phyloP scores from a whole-genome alignment of 2,797 vertebrate genomes.

The Protonibea diacanthus region DNA sequence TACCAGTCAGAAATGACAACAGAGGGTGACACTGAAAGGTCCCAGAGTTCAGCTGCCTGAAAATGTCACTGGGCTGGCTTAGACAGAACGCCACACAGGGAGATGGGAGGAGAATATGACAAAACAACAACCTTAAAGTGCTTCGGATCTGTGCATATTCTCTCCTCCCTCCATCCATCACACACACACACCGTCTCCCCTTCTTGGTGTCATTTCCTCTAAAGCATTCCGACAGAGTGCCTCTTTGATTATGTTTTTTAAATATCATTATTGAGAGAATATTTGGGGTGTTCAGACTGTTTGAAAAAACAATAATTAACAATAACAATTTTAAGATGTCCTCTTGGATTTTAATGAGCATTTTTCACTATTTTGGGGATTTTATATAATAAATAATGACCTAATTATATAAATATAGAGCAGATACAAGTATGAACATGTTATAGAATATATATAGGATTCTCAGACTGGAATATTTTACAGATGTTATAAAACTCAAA shows the following conservation, averaged over 20 bases:
- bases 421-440: too few species aligned
- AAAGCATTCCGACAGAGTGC: not conserved
- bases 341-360: not conserved
- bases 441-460: too few species aligned
- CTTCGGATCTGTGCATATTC: constrained; percentile 33
- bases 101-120: constrained; percentile 42
- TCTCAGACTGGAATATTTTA: too few species aligned
- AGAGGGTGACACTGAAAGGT: constrained; percentile 79
- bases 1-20: constrained; percentile 81
- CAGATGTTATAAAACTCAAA: too few species aligned
- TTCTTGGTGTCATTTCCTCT: not conserved
- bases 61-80: constrained; percentile 73
- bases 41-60: constrained; percentile 76
- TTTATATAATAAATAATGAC: not conserved
- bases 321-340: not conserved
- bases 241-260: not conserved
- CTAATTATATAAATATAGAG: not conserved
- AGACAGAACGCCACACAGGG: constrained; percentile 68
- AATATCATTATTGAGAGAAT: not conserved
- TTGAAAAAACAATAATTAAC: not conserved
- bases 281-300: not conserved
- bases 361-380: not conserved
- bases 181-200: not conserved
- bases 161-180: not conserved
- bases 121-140: constrained; percentile 65